Percentiles rank a stretch among this genome's conserved stretches.
Evolutionary conservation across 2,888 invertebrate species (phyloP).

Genomic region (Merodon equestris): DNA sequence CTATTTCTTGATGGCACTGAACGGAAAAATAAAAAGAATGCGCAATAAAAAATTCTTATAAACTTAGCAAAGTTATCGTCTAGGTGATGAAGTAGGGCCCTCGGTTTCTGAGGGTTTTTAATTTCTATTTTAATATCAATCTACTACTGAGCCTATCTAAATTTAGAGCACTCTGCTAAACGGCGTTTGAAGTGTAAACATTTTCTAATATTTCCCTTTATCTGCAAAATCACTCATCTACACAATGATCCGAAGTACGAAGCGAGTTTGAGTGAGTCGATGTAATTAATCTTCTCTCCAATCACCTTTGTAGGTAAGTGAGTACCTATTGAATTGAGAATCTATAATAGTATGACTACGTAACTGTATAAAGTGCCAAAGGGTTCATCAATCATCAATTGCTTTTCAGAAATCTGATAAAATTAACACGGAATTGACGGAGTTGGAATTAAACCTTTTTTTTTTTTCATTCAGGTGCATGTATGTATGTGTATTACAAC

Average conservation of each 20-base stretch:
- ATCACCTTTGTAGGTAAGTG: conserved; percentile 28
- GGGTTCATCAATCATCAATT: conserved; percentile 54
- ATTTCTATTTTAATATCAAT: conserved; percentile 22
- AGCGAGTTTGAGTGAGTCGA: not conserved
- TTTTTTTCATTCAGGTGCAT: no score
- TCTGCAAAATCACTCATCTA: not conserved
- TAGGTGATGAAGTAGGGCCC: not conserved
- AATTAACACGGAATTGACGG: conserved; percentile 37
- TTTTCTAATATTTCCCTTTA: not conserved
- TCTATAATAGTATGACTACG: conserved; percentile 5
- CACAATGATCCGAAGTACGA: no score
- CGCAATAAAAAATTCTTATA: no score
- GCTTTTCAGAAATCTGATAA: conserved; percentile 34
- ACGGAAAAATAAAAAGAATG: no score
- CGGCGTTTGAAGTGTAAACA: not conserved
- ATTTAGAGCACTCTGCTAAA: conserved; percentile 14
- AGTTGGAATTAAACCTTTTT: not conserved
- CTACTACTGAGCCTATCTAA: conserved; percentile 2
- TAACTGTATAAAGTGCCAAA: conserved; percentile 45
- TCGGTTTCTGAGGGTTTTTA: not conserved
- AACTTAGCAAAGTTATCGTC: no score
- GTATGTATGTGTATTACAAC: no score
- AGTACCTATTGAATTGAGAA: conserved; percentile 47
- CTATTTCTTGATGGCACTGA: not conserved
- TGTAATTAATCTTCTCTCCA: conserved; percentile 52